Evolutionary conservation across 1,140 invertebrate species (phyloP).

Genomic region (Atopsyche davidsoni): DNA sequence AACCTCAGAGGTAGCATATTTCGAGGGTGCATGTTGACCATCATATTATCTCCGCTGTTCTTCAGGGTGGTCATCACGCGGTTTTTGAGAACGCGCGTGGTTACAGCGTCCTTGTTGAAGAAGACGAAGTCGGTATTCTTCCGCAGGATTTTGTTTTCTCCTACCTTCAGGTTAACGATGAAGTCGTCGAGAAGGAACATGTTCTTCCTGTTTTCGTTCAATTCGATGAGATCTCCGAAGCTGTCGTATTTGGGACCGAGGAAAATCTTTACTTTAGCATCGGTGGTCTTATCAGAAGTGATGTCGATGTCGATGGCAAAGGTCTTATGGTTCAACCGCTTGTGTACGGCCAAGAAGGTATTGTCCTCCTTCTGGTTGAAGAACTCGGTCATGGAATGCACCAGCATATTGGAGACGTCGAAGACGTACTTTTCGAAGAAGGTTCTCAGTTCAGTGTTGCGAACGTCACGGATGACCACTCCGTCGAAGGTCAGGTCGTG

Average conservation of each 20-base stretch:
- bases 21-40: constrained; percentile 36
- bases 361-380: constrained; percentile 42
- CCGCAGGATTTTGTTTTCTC: constrained; percentile 56
- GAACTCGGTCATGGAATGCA: constrained; percentile 55
- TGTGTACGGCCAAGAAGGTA: constrained; percentile 38
- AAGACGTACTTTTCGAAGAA: constrained; percentile 66
- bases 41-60: constrained; percentile 34
- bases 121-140: constrained; percentile 44
- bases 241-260: constrained; percentile 40
- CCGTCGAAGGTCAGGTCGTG: constrained; percentile 55
- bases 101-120: constrained; percentile 47
- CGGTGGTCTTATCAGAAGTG: constrained; percentile 19
- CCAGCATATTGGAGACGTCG: constrained; percentile 35
- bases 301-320: constrained; percentile 31
- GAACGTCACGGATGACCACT: constrained; percentile 57
- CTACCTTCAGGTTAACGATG: constrained; percentile 55
- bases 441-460: constrained; percentile 59
- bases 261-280: constrained; percentile 33
- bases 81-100: constrained; percentile 42
- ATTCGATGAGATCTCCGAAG: constrained; percentile 48
- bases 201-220: constrained; percentile 54
- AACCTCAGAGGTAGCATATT: constrained; percentile 58
- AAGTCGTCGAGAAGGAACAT: constrained; percentile 64
- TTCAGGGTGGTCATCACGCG: constrained; percentile 43
- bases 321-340: constrained; percentile 34